These are phyloP conservation scores for Pseudomyrmex pallidus DNA, from an alignment of 1,140 invertebrate genomes.

Conservation along the genomic window DNA sequence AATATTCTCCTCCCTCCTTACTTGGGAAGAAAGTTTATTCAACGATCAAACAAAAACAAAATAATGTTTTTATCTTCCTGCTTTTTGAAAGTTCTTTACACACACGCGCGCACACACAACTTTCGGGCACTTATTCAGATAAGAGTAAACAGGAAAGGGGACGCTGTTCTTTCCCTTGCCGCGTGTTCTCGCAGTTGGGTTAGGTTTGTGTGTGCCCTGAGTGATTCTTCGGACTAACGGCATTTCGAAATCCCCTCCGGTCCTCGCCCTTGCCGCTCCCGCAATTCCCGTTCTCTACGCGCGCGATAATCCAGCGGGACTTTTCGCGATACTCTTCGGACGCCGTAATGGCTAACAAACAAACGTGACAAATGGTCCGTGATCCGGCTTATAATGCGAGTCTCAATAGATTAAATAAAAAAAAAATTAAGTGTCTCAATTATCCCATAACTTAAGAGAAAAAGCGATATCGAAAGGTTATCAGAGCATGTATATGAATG, in stretches of 20 bases:
- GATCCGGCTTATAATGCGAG: background rate
- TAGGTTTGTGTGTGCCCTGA: slow-evolving; percentile 63
- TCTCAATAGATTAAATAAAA: background rate
- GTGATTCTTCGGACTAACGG: slow-evolving; percentile 73
- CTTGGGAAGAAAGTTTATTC: background rate
- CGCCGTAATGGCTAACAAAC: background rate
- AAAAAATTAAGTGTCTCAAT: background rate
- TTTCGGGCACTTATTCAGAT: slow-evolving; percentile 10
- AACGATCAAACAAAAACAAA: background rate
- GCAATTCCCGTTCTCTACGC: slow-evolving; percentile 48
- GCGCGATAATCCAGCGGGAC: slow-evolving; percentile 44
- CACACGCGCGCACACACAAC: too few relatives aligned
- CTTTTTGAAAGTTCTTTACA: too few relatives aligned
- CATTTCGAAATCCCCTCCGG: slow-evolving; percentile 57
- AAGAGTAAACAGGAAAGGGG: slow-evolving; percentile 12
- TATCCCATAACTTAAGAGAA: background rate
- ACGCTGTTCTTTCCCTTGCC: slow-evolving; percentile 42
- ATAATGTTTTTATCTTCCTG: background rate
- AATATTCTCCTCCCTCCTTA: background rate
- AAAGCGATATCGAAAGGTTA: background rate
- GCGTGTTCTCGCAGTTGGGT: slow-evolving; percentile 64
- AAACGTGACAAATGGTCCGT: slow-evolving; percentile 11
- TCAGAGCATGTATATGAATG: background rate
- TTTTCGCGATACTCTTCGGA: slow-evolving; percentile 49
- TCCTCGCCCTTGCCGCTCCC: slow-evolving; percentile 27